Percentiles rank a stretch among this genome's conserved stretches.
These are phyloP conservation scores for Sterna hirundo DNA, from an alignment of 2,113 vertebrate genomes.

Conservation along the genomic window DNA sequence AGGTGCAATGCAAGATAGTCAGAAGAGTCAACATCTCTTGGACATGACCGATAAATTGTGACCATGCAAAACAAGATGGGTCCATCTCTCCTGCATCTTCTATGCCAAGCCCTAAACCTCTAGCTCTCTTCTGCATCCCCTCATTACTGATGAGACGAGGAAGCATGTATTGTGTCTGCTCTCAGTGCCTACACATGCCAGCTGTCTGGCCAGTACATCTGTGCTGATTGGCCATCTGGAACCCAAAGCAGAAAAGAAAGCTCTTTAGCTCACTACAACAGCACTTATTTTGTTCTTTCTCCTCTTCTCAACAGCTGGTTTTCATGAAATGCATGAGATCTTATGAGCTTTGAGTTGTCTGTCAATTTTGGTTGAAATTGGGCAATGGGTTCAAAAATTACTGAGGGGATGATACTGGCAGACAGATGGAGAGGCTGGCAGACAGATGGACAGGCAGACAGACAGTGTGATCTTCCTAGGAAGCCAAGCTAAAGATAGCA, in stretches of 20 bases:
- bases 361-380: not conserved
- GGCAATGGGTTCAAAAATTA: not conserved
- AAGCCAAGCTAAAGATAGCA: constrained; percentile 6
- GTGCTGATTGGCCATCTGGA: not conserved
- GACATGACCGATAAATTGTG: not conserved
- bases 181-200: not conserved
- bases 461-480: not conserved
- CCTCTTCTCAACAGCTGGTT: not conserved
- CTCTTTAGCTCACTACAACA: not conserved
- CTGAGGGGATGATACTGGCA: not conserved
- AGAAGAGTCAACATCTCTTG: not conserved
- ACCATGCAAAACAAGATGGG: not conserved
- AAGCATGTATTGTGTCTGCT: not conserved
- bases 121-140: not conserved
- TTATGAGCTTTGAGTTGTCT: not conserved
- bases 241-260: not conserved
- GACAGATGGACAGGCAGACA: not conserved
- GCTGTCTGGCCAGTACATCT: not conserved
- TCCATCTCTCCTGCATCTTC: not conserved
- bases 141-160: not conserved
- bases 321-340: not conserved
- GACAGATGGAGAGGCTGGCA: not conserved
- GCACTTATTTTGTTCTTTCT: not conserved
- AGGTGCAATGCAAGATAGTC: not conserved
- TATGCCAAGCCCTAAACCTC: not conserved